Base-by-base conservation (phyloP, 2,113 vertebrate species). In the Scomber scombrus region DNA sequence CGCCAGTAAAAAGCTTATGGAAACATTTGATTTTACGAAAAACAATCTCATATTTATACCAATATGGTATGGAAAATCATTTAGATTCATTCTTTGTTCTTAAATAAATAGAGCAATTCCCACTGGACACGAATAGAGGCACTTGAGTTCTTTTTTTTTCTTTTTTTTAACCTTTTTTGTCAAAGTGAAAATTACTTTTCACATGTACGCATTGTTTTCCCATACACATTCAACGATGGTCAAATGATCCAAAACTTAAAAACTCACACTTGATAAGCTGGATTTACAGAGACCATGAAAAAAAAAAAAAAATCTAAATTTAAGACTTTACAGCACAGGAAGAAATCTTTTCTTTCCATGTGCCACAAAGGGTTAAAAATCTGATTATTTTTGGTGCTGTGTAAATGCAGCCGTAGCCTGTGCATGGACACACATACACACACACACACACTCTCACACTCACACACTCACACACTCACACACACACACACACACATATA, bases 21-120 rank as follows among this genome's bases (percentile, higher is more conserved):
- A 95, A 93, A 95, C 94, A 94, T 93, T 92, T 84, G 80, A 93
- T 92, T 93, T 93, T 93, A 94, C 83, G 88, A 94, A 93, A 94
- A 94, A 93, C 86, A 91, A 93, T 93, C 82, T 93, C 88, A 92
- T 94, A 90, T 89, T 92, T 93, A 94, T 95, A 95, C 95, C 95
- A 95, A 95, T 95, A 95, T 95, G 95, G 95, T 95, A 95, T 95
- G 94, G 90, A 95, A 95, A 93, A 93, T 94, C 85, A 93, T 90
- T 93, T 93, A 90, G 89, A 93, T 91, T 93, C 92, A 93, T 91
- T 94, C 87, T 94, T 91, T 92, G 84, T 94, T 94, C 91, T 93
- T 93, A 94, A 95, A 95, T 94, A 95, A 93, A 93, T 94, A 94
- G 93, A 95, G 93, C 91, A 94, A 92, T 93, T 94, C 92, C 89